Base-by-base conservation (phyloP, 2,797 vertebrate genomes). In the Chaetophractus vellerosus region DNA sequence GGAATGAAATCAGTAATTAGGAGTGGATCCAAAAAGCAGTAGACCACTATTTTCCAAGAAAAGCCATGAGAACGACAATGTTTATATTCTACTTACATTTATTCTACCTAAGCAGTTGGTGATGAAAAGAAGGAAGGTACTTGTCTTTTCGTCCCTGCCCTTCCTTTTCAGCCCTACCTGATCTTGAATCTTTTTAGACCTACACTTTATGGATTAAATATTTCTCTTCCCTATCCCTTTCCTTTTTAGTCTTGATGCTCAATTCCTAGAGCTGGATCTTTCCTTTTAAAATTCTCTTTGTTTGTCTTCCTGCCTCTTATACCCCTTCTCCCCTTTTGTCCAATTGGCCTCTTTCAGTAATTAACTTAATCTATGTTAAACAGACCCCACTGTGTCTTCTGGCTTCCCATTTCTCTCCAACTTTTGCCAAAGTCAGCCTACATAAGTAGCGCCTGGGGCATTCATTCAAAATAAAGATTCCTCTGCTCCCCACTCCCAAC, bases 61-160 rank as follows among this genome's bases (percentile, higher is more conserved):
- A 59, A 55, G 26, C 59, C 0, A 0, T 28, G 28, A 63, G 23
- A 15, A 10, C 18, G 26, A 28, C 45, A 24, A 5, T 68, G 52
- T 66, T 61, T 52, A 19, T 7, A 23, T 26, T 85, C 50, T 69
- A 55, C 81, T 80, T 55, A 74, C 38, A n/a, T 90, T 81, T 52
- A 92, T 81, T 48, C 21, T 33, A 38, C 57, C 88, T 74, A 41
- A 52, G 71, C 38, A 64, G 69, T 31, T 31, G 41, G 45, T 38
- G 68, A 21, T 6, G 21, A 33, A 14, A 4, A n/a, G 26, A 57
- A 28, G 23, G 38, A 16, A 0, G 0, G 5, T 1, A 11, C 36
- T 69, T 19, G 63, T 64, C 63, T 5, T 55, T 64, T 63, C 33
- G 41, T 85, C 55, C 9, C 18, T 9, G 10, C 28, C 41, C 2